A percentile compares a stretch with the other conserved stretches of the same genome.
Evolutionary conservation across 2,888 invertebrate species (phyloP).

Genomic region (Sicus ferrugineus): DNA sequence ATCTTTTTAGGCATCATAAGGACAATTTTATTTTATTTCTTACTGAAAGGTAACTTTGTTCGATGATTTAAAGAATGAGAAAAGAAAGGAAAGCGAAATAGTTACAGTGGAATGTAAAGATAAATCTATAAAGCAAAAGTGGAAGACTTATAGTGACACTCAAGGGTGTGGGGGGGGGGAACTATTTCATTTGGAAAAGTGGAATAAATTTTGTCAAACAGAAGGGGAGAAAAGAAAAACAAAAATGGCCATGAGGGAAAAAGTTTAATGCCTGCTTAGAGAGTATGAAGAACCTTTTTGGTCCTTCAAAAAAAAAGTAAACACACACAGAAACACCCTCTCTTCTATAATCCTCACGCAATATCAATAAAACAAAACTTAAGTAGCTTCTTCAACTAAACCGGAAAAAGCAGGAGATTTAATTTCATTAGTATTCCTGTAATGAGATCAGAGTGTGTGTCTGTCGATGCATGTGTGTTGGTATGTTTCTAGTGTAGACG

Average conservation of each 20-base stretch:
- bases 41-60: too few relatives aligned
- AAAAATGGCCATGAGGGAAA: too few relatives aligned
- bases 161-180: background rate
- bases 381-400: slow-evolving; percentile 9
- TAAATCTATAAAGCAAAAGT: background rate
- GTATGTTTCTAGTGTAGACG: too few relatives aligned
- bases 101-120: background rate
- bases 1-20: too few relatives aligned
- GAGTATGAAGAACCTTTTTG: too few relatives aligned
- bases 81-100: background rate
- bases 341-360: background rate
- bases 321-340: background rate
- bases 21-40: too few relatives aligned
- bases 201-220: too few relatives aligned
- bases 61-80: background rate
- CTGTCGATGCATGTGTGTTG: slow-evolving; percentile 24
- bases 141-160: background rate
- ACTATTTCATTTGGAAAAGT: too few relatives aligned
- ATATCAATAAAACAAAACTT: background rate
- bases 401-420: slow-evolving; percentile 37
- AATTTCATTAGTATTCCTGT: slow-evolving; percentile 42
- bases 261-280: background rate
- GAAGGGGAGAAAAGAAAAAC: background rate
- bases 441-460: slow-evolving; percentile 42
- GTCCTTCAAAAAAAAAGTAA: too few relatives aligned